Base-by-base conservation (phyloP, 2,888 invertebrate genomes). In the Eretmocerus hayati region DNA sequence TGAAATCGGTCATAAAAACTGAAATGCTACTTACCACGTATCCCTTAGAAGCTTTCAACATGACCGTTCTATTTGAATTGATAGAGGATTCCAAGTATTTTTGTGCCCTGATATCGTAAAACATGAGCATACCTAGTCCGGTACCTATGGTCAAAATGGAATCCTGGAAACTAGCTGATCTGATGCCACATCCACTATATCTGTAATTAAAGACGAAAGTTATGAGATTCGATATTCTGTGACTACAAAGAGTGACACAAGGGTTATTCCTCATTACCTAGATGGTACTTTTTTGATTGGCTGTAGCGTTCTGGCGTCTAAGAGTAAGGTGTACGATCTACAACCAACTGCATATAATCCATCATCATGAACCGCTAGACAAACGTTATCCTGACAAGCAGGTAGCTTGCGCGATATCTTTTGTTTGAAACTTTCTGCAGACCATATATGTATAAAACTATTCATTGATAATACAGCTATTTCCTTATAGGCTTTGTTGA, bases 261-360 rank as follows among this genome's bases (percentile, higher is more conserved):
- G n/a, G n/a, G 11, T 26, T 26, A 26, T 26, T 26, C 26, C 6
- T 26, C 57, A 56, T 31, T 61, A 71, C 70, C 70, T 62, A 2
- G 71, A 69, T 4, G 69, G 71, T 56, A 71, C 67, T 62, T 67
- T 71, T 55, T 70, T 73, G 33, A 75, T 70, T 53, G 81, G 78
- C 67, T 86, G 90, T 52, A 93, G 75, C 20, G 91, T 90, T 59
- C 93, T 79, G 22, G 91, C 87, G 73, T 96, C 95, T 52, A 95
- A 75, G 16, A 95, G 76, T 40, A 93, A 77, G 0, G 94, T 91
- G 70, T 93, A 91, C 1, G 93, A 93, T 58, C 91, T 85, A 65
- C 94, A 94, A 1, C 95, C 96, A 38, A 95, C 87, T 2, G 93
- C 94, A 73, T 95, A 95, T 36, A 94, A 75, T 19, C 89, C 89